Evolutionary conservation across 2,888 invertebrate genomes (phyloP), one percentile per base, ranked within the genome.

Genomic region (Scrobipalpa atriplicella): DNA sequence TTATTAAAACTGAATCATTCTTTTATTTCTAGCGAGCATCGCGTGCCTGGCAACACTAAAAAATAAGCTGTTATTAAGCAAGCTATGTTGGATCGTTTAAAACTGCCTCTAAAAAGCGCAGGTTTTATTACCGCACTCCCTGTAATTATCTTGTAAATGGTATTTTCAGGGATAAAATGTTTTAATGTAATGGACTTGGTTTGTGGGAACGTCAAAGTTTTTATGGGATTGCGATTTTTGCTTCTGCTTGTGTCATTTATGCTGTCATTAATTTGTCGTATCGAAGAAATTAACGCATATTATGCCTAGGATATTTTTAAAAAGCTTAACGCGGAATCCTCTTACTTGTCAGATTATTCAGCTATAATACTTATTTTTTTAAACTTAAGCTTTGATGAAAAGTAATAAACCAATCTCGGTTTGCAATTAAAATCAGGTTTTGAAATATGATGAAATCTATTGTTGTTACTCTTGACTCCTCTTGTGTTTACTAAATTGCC

Each of bases 401-500:
- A 3, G 29, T 29, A 29, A 29, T 29, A 29, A 29, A 29, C 29
- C 29, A 29, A 13, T 41, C 41, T 11, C 41, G 2, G 41, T n/a
- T 13, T 29, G 58, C 58, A n/a, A 56, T 56, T 36, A 58, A 58
- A 58, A 36, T 29, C 58, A n/a, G 7, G 29, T 36, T 58, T 58
- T 29, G 13, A 58, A 58, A 75, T 78, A 78, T 81, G 77, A 73
- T 72, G 72, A 76, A 76, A 79, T 80, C 76, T 72, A 78, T 76
- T 75, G 78, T 78, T 73, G 78, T 78, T 73, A 77, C 75, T 73
- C 73, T 70, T 71, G 72, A 78, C 77, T 83, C 70, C 67, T 75
- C 73, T 69, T 69, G 73, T 74, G 74, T 68, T 71, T 79, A 75
- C 82, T 82, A 81, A 84, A 84, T 84, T 81, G 80, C 78, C 76